Evolutionary conservation across 2,888 invertebrate species (phyloP), one percentile per base, ranked within the genome.

Genomic region (Apeira syringaria): DNA sequence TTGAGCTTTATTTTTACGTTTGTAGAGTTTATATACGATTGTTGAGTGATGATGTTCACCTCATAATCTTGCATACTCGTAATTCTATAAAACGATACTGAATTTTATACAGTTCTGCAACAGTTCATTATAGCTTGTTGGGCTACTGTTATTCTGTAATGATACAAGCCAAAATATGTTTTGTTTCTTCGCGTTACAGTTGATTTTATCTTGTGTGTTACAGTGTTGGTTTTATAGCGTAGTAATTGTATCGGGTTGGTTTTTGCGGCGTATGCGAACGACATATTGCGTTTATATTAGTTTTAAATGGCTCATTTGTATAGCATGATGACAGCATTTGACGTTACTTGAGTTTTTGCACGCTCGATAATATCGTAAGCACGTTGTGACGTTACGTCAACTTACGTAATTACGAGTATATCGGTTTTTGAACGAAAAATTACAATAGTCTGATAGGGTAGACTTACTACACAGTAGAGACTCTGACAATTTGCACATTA

Each of bases 261-360:
- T 50, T 42, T 47, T 49, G 43, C 49, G 43, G 47, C 44, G 36
- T 22, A 18, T 8, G 17, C 31, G 22, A 22, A 32, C 28, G 30
- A 30, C 12, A 13, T 29, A 47, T 46, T 34, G 33, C 46, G 28
- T 32, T 35, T 27, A 34, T 27, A 54, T 51, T 45, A 44, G 38
- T 42, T 20, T 44, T 42, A 47, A 24, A 41, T 38, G 18, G 45
- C 25, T 45, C 43, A 40, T 50, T 50, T 42, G 36, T 42, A 8
- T 10, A 4, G 33, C 12, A 37, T 12, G 43, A 44, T 47, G 50
- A 43, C 41, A 44, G 36, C 34, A 27, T 38, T 25, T 5, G 30
- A 18, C 25, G 34, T 3, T 27, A 32, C 29, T 18, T 34, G 17
- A 11, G 29, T 41, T 31, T 20, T 18, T n/a, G n/a, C n/a, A n/a